phyloP scores from a whole-genome alignment of 2,888 invertebrate genomes.

The Junonia oenone region DNA sequence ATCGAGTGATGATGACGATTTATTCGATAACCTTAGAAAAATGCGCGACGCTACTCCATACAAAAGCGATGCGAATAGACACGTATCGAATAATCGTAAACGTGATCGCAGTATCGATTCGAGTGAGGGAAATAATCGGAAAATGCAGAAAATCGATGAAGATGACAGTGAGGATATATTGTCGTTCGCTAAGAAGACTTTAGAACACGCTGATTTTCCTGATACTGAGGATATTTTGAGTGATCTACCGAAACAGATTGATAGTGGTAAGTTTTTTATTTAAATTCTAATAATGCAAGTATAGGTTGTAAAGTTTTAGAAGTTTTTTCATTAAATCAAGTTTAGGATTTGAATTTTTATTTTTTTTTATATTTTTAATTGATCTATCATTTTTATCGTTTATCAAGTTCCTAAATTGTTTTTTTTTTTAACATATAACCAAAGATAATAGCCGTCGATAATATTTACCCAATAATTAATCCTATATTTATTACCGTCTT shows the following conservation, averaged over 20 bases:
- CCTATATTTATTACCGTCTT: too few species aligned
- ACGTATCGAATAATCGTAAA: conserved; percentile 44
- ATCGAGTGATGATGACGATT: conserved; percentile 49
- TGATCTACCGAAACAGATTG: conserved; percentile 40
- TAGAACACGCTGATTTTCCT: conserved; percentile 56
- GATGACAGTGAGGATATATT: conserved; percentile 55
- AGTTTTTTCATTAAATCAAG: too few species aligned
- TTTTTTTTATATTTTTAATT: too few species aligned
- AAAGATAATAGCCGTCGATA: too few species aligned
- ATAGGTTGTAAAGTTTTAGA: too few species aligned
- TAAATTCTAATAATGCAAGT: too few species aligned
- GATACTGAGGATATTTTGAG: conserved; percentile 62
- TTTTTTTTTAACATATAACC: too few species aligned
- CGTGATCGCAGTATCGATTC: conserved; percentile 56
- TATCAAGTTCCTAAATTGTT: too few species aligned
- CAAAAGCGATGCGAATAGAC: conserved; percentile 3
- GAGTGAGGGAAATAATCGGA: conserved; percentile 45
- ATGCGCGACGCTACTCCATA: conserved; percentile 39
- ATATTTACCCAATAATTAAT: too few species aligned
- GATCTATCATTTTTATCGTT: too few species aligned
- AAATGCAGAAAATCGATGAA: conserved; percentile 62
- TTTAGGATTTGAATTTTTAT: too few species aligned
- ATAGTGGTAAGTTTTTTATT: conserved; percentile 57
- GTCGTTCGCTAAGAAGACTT: conserved; percentile 66
- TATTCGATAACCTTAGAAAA: conserved; percentile 65